These are phyloP conservation scores for Conchocele bisecta DNA, from an alignment of 2,888 invertebrate genomes.

Conservation along the genomic window DNA sequence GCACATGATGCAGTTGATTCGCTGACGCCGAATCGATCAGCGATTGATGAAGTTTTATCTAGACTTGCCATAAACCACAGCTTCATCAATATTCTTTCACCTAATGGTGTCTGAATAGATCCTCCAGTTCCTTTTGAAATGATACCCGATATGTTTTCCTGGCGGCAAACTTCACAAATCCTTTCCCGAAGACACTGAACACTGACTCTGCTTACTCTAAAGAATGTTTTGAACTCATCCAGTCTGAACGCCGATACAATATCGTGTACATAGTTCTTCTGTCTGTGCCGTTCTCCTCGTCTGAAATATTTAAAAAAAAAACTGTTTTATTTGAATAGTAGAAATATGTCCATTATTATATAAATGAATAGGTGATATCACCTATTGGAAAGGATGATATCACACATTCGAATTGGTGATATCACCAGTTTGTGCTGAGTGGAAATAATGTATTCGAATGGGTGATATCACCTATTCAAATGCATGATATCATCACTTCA, in stretches of 20 bases:
- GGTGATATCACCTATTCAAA: too few relatives aligned
- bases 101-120: slow-evolving; percentile 1
- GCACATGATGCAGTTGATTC: slow-evolving; percentile 18
- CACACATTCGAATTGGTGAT: too few relatives aligned
- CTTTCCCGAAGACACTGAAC: neutral
- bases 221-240: slow-evolving; percentile 22
- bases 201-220: slow-evolving; percentile 4
- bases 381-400: too few relatives aligned
- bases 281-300: slow-evolving; percentile 2
- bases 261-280: slow-evolving; percentile 6
- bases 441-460: too few relatives aligned
- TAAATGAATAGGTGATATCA: too few relatives aligned
- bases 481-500: too few relatives aligned
- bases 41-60: slow-evolving; percentile 23
- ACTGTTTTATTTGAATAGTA: too few relatives aligned
- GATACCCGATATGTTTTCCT: slow-evolving; percentile 2
- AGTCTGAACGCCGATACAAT: slow-evolving; percentile 18
- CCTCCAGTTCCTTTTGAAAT: neutral
- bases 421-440: too few relatives aligned
- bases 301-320: too few relatives aligned
- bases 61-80: slow-evolving; percentile 29
- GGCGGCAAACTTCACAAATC: slow-evolving; percentile 8
- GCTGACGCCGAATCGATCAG: slow-evolving; percentile 28
- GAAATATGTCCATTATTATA: too few relatives aligned
- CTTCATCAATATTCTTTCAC: slow-evolving; percentile 11